These are phyloP conservation scores for Galemys pyrenaicus DNA, from an alignment of 2,113 vertebrate species.

Conservation along the genomic window DNA sequence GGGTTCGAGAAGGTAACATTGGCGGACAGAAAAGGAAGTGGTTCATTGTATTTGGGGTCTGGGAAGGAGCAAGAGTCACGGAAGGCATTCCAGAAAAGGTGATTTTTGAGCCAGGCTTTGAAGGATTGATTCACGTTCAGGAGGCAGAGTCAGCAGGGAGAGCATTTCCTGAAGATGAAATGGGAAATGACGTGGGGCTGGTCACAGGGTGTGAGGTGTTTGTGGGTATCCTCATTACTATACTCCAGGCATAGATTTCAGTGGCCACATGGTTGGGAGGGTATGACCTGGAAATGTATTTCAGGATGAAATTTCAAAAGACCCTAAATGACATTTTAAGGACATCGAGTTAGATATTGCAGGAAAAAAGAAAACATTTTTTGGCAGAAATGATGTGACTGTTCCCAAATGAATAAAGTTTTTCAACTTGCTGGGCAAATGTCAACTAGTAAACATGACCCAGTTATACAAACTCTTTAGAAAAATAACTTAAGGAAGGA, in stretches of 20 bases:
- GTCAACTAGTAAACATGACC: constrained; percentile 45
- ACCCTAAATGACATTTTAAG: constrained; percentile 52
- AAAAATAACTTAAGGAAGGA: constrained; percentile 56
- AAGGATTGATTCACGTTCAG: neutral
- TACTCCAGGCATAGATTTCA: neutral
- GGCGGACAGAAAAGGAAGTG: constrained; percentile 27
- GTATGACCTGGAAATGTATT: constrained; percentile 4
- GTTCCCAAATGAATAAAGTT: constrained; percentile 57
- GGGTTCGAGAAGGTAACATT: neutral
- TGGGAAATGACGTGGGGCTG: neutral
- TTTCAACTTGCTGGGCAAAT: constrained; percentile 49
- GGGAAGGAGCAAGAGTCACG: neutral
- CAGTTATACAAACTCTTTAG: constrained; percentile 41
- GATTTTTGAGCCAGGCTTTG: neutral
- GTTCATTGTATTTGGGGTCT: neutral
- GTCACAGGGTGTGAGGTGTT: constrained; percentile 4
- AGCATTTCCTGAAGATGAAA: neutral
- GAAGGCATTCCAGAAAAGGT: neutral
- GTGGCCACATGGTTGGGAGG: neutral
- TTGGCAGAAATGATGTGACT: constrained; percentile 9
- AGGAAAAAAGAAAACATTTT: constrained; percentile 54
- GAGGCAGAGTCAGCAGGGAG: neutral
- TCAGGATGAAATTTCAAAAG: constrained; percentile 20
- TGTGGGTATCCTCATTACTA: neutral
- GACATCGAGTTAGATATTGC: constrained; percentile 18